Conservation (phyloP, 2,113 vertebrate genomes). For the Archilochus colubris region DNA sequence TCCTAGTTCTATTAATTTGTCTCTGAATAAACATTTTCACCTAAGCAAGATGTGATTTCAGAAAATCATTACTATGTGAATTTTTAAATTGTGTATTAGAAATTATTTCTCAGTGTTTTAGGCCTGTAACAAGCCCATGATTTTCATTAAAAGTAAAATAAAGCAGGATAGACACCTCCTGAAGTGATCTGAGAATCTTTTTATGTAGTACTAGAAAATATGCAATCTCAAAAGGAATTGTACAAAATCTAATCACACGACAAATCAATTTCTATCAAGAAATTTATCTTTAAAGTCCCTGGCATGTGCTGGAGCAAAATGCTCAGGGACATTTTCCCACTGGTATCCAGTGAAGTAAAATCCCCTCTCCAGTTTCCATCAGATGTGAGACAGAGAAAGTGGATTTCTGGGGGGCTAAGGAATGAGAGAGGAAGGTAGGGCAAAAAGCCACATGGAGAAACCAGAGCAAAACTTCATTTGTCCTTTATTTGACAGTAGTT, state of each 20-base stretch:
- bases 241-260: neutral
- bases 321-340: accelerated
- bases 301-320: accelerated
- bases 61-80: neutral
- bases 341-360: neutral
- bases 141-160: neutral
- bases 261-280: neutral
- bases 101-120: neutral
- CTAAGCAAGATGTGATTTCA: neutral
- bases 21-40: neutral
- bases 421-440: neutral
- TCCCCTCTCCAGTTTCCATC: neutral
- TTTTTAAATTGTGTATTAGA: neutral
- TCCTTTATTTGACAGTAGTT: neutral
- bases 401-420: neutral
- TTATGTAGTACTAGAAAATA: neutral
- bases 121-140: neutral
- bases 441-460: neutral
- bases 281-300: neutral
- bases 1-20: neutral
- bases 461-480: neutral
- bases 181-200: neutral
- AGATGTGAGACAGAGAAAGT: neutral
- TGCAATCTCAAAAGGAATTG: neutral
- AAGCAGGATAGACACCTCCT: neutral